Conservation (phyloP, 35 echinoderm and acorn worm genomes). For the Heliocidaris tuberculata region DNA sequence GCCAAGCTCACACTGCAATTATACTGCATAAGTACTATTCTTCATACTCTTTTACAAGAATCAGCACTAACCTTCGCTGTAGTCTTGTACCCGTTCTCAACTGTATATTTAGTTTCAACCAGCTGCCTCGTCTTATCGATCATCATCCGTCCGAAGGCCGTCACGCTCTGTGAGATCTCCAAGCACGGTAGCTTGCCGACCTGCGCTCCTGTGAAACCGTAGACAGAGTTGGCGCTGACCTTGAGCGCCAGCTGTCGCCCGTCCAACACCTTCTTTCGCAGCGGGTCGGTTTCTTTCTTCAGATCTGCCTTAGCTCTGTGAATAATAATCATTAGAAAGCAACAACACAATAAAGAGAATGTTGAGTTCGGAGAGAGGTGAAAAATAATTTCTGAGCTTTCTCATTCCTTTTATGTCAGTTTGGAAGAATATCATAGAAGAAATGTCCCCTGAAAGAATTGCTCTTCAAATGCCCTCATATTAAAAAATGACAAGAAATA, state of each 20-base stretch:
- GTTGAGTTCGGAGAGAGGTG: too few relatives aligned
- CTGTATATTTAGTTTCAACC: conserved; percentile 80
- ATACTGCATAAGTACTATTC: too few relatives aligned
- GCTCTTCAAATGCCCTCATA: too few relatives aligned
- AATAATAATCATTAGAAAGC: too few relatives aligned
- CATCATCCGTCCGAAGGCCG: conserved; percentile 95
- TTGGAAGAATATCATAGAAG: too few relatives aligned
- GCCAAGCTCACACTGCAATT: too few relatives aligned
- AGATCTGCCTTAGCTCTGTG: conserved; percentile 89
- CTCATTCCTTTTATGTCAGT: too few relatives aligned
- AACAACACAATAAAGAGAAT: too few relatives aligned
- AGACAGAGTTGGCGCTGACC: conserved; percentile 92
- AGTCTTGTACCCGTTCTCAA: conserved; percentile 85
- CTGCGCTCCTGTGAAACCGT: conserved; percentile 90
- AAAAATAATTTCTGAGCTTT: too few relatives aligned
- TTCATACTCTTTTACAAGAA: too few relatives aligned
- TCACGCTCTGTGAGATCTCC: conserved; percentile 97
- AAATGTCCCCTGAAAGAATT: too few relatives aligned
- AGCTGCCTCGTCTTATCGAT: conserved; percentile 91
- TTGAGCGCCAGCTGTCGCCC: conserved; percentile 94
- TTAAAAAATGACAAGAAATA: too few relatives aligned
- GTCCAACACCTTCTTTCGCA: conserved; percentile 88
- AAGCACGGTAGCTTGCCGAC: conserved; percentile 96
- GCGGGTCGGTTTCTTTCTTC: conserved; percentile 95
- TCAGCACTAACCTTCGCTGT: conserved; percentile 64